phyloP scores from a whole-genome alignment of 2,888 invertebrate species.

The Zygogramma bicolorata region DNA sequence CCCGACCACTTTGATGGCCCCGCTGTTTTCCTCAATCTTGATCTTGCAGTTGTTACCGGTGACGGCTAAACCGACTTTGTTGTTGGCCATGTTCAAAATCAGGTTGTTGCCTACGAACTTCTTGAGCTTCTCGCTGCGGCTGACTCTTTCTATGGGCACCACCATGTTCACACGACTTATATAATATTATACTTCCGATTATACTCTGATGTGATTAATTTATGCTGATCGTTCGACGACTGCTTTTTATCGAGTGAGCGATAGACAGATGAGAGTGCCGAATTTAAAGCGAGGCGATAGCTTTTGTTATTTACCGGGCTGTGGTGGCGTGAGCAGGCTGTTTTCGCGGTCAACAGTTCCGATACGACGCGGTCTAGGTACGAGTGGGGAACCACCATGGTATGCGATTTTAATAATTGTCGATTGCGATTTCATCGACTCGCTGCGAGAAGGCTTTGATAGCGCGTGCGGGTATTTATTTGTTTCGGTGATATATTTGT shows the following conservation, averaged over 20 bases:
- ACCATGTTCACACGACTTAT: no score
- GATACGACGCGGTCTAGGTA: constrained; percentile 19
- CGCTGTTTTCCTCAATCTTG: constrained; percentile 39
- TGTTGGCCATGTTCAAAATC: constrained; percentile 35
- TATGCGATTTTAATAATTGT: constrained; percentile 2
- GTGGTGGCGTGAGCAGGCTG: constrained; percentile 3
- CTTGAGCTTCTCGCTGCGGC: constrained; percentile 24
- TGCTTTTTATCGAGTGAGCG: constrained; percentile 1
- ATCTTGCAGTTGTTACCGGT: constrained; percentile 49
- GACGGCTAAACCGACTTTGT: constrained; percentile 31
- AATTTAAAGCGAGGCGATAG: constrained; percentile 13
- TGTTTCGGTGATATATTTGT: not conserved
- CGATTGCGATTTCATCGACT: constrained; percentile 16
- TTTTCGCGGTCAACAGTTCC: constrained; percentile 36
- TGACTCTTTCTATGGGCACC: constrained; percentile 33
- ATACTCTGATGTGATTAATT: no score
- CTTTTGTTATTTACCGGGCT: constrained; percentile 9
- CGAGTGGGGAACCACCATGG: constrained; percentile 27
- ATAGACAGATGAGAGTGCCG: constrained; percentile 8
- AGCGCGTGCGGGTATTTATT: not conserved
- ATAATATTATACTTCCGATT: no score
- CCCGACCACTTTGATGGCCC: constrained; percentile 44
- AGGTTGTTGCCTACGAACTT: constrained; percentile 46
- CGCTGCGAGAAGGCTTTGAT: not conserved
- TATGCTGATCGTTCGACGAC: not conserved